These are phyloP conservation scores for Dryoscopus gambensis DNA, from an alignment of 2,113 vertebrate genomes.

Conservation along the genomic window DNA sequence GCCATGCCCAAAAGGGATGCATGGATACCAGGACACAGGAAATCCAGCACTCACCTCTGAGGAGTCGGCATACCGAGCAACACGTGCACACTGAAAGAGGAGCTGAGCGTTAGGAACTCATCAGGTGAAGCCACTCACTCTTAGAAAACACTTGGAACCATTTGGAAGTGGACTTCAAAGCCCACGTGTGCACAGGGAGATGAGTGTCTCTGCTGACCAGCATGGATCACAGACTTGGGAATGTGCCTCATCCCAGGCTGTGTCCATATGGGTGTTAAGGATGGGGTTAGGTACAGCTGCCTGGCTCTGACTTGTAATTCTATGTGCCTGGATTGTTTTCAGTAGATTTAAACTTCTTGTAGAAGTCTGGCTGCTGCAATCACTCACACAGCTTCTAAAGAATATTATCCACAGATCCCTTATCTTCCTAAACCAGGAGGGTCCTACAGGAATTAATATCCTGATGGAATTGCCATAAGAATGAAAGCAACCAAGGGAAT, in stretches of 20 bases:
- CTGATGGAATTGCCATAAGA: background rate
- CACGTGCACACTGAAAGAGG: constrained; percentile 76
- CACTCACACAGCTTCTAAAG: background rate
- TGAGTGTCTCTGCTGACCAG: background rate
- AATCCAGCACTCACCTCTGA: constrained; percentile 75
- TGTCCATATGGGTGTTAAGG: background rate
- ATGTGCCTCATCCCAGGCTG: background rate
- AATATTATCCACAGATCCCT: background rate
- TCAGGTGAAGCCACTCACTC: background rate
- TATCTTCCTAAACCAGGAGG: background rate
- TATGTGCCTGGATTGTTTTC: background rate
- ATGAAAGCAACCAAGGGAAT: background rate
- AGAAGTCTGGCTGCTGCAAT: background rate
- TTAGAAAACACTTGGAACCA: background rate
- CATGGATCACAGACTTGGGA: background rate
- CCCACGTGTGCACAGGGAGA: fast-evolving
- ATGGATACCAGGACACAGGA: background rate
- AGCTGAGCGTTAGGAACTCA: constrained; percentile 24
- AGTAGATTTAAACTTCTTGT: background rate
- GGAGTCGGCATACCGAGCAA: constrained; percentile 70
- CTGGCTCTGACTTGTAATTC: background rate
- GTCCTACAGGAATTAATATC: background rate
- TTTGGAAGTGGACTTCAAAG: background rate
- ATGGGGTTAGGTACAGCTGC: background rate
- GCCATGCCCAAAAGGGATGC: background rate